Conservation (phyloP, 2,888 invertebrate genomes). For the Tubulanus polymorphus region DNA sequence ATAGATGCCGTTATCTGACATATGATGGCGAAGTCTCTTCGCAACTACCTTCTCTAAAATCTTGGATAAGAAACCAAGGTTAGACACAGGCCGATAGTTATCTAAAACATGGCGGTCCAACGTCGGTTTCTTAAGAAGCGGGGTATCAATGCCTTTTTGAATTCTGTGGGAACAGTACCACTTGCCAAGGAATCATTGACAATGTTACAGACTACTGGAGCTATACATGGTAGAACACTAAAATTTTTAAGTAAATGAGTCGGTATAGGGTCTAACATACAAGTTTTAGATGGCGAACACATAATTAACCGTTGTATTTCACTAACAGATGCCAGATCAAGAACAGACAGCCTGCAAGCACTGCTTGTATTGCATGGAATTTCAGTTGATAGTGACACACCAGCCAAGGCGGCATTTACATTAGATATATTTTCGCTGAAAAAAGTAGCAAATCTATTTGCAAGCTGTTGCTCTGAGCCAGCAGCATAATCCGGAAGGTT, state of each 20-base stretch:
- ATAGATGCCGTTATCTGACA: constrained; percentile 5
- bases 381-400: no score
- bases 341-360: no score
- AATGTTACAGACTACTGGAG: neutral
- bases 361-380: no score
- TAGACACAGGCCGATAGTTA: constrained; percentile 16
- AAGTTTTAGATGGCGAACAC: neutral
- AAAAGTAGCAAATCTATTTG: neutral
- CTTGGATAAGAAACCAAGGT: constrained; percentile 13
- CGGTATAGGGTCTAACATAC: neutral
- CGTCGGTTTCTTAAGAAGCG: constrained; percentile 11
- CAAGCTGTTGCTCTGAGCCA: neutral
- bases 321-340: no score
- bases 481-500: neutral
- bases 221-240: neutral
- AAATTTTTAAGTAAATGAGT: neutral
- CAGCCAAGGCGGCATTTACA: no score
- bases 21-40: constrained; percentile 4
- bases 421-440: neutral
- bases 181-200: neutral
- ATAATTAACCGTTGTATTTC: no score
- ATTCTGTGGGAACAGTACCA: constrained; percentile 2
- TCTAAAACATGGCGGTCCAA: constrained; percentile 8
- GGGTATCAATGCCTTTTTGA: constrained; percentile 8
- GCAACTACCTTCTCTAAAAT: constrained; percentile 11